phyloP scores from a whole-genome alignment of 2,113 vertebrate genomes.

The human region DNA sequence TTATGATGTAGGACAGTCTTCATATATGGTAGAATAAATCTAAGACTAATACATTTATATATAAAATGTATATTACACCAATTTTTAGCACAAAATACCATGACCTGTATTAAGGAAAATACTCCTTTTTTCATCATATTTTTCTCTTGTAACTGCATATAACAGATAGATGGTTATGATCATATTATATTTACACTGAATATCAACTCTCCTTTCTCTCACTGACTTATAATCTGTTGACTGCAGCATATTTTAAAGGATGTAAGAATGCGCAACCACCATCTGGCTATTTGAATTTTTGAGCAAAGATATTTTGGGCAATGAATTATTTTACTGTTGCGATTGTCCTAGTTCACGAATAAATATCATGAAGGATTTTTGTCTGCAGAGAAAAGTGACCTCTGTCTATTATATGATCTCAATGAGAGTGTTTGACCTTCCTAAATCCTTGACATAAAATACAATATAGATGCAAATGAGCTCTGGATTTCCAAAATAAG shows the following conservation, averaged over 20 bases:
- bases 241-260: constrained; percentile 51
- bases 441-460: constrained; percentile 55
- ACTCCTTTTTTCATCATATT: neutral
- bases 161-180: neutral
- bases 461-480: constrained; percentile 62
- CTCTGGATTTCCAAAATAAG: constrained; percentile 49
- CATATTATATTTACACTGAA: neutral
- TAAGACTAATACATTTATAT: constrained; percentile 17
- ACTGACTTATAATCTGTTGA: constrained; percentile 8
- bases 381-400: constrained; percentile 62
- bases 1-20: neutral
- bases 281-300: constrained; percentile 62
- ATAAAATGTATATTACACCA: neutral
- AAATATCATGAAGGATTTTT: constrained; percentile 69
- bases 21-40: neutral
- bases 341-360: constrained; percentile 69
- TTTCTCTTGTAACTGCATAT: neutral
- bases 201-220: neutral
- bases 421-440: constrained; percentile 62
- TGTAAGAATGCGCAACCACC: constrained; percentile 25
- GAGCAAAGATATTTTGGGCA: constrained; percentile 65
- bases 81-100: neutral
- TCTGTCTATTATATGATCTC: constrained; percentile 56
- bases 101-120: neutral
- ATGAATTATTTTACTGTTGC: constrained; percentile 66